Evolutionary conservation across 2,888 invertebrate species (phyloP).

Genomic region (Aelia acuminata): DNA sequence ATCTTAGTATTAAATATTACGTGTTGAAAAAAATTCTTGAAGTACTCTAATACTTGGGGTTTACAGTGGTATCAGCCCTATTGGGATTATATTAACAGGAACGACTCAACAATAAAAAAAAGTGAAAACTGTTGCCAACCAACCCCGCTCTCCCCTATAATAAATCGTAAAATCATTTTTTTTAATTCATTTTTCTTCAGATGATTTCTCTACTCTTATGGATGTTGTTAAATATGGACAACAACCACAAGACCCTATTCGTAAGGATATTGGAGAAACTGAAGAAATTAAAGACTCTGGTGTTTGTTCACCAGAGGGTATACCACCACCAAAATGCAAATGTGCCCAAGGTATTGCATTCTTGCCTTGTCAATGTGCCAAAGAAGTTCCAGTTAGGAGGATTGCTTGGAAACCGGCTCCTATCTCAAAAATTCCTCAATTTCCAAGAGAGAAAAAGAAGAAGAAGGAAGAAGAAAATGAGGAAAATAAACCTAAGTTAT

Average conservation of each 20-base stretch:
- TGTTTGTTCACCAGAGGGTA: constrained; percentile 13
- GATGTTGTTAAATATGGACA: constrained; percentile 55
- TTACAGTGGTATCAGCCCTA: too few relatives aligned
- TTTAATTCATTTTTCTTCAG: background rate
- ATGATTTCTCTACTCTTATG: constrained; percentile 40
- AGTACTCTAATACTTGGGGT: too few relatives aligned
- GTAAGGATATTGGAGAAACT: background rate
- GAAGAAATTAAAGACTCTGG: background rate
- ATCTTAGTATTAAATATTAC: too few relatives aligned
- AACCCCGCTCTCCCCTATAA: too few relatives aligned
- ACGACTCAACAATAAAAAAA: too few relatives aligned
- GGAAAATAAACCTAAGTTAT: constrained; percentile 35
- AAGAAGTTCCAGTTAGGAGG: constrained; percentile 48
- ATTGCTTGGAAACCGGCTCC: constrained; percentile 60
- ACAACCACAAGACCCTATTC: background rate
- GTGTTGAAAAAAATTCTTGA: too few relatives aligned
- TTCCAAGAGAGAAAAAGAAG: constrained; percentile 50
- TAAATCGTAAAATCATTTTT: background rate
- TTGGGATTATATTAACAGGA: too few relatives aligned
- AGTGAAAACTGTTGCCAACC: too few relatives aligned
- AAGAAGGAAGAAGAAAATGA: constrained; percentile 59
- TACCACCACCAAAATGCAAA: constrained; percentile 6
- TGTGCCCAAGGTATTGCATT: constrained; percentile 55
- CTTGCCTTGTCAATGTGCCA: constrained; percentile 55
- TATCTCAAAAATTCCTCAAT: constrained; percentile 61